Base-by-base conservation (phyloP, 2,888 invertebrate genomes). In the Abscondita cerata region DNA sequence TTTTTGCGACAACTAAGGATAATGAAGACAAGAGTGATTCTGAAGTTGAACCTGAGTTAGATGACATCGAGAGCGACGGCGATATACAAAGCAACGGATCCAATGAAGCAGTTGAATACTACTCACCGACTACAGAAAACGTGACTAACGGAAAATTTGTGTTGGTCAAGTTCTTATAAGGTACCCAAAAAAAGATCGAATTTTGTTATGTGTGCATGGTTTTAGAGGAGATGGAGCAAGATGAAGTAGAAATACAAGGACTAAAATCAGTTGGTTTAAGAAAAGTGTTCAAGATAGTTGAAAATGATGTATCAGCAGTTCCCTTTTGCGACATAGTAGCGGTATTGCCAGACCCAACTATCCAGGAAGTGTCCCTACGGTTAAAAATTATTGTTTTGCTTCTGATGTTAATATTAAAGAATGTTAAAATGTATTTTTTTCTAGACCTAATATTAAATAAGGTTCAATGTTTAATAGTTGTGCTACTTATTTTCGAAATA, bases 141-240 rank as follows among this genome's bases (percentile, higher is more conserved):
- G 15, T 20, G 1, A 12, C 6, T n/a, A 31, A 12, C 20, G 34
- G 20, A 3, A 44, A 44, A 44, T 44, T 16, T 16, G 44, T 44
- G 13, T 16, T 44, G 44, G 2, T 44, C 18, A 44, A 31, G 33
- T 50, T 50, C 20, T 50, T 50, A 31, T 13, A 31, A 8, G 50
- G 33, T 31, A 33, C 50, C 12, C 6, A 15, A 50, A 33, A 50
- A 13, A 50, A 50, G 33, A 33, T 34, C 2, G 50, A 50, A 50
- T 31, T 47, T 33, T 15, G 50, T 5, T 50, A 31, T 11, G 13
- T 44, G 2, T 44, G 13, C 15, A 15, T 44, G 8, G 12, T 44
- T 12, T 5, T 16, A 16, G n/a, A 44, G 4, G 18, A 16, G 4
- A 16, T 44, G 18, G 18, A 44, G 18, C 4, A 44, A 6, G 8